Evolutionary conservation across 2,797 vertebrate genomes (phyloP).

Genomic region (Anabacerthia variegaticeps): DNA sequence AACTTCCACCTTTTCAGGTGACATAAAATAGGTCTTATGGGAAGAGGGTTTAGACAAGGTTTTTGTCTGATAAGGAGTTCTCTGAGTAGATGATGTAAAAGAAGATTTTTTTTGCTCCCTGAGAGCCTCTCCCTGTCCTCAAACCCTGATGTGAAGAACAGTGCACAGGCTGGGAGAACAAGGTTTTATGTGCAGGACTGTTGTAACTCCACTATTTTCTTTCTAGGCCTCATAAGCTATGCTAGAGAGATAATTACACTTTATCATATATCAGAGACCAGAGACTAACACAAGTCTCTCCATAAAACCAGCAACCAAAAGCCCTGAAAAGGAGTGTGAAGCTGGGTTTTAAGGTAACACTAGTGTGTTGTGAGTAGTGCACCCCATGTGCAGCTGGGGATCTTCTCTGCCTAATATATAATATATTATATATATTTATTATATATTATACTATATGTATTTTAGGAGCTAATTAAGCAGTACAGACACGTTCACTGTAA

Average conservation of each 20-base stretch:
- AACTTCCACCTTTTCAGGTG: background rate
- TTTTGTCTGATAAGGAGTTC: background rate
- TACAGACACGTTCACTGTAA: background rate
- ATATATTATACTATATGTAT: background rate
- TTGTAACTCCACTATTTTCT: background rate
- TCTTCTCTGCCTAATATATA: background rate
- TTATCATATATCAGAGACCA: background rate
- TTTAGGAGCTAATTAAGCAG: background rate
- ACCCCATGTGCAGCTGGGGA: accelerated
- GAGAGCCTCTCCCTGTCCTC: background rate
- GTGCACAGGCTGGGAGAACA: background rate
- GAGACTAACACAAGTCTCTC: background rate
- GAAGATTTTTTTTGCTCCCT: background rate
- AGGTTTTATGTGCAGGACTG: background rate
- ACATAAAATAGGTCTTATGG: background rate
- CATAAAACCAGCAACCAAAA: background rate
- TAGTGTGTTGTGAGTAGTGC: background rate
- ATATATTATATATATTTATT: background rate
- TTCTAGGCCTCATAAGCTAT: background rate
- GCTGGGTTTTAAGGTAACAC: background rate
- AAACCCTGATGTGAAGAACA: background rate
- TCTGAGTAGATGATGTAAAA: background rate
- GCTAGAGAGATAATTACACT: background rate
- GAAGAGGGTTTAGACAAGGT: background rate
- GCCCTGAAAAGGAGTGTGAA: background rate